Evolutionary conservation across 2,113 vertebrate genomes (phyloP).

Genomic region (Toxotes chatareus): DNA sequence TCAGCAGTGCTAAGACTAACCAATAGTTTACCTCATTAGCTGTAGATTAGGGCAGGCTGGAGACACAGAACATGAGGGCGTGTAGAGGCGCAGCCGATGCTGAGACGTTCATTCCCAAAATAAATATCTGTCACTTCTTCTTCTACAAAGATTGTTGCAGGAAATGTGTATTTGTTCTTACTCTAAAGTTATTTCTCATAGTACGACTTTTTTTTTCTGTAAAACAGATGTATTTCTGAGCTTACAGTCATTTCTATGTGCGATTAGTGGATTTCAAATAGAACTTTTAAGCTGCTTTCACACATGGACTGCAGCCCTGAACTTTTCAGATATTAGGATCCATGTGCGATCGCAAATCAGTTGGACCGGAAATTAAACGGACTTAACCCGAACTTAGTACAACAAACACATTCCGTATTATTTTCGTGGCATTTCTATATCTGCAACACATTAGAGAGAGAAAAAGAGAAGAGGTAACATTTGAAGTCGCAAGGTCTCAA

Average conservation of each 20-base stretch:
- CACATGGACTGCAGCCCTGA: too few relatives aligned
- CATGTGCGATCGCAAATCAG: too few relatives aligned
- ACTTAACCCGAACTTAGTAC: too few relatives aligned
- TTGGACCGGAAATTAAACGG: too few relatives aligned
- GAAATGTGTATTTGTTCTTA: conserved; percentile 6
- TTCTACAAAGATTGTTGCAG: neutral
- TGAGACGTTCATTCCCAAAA: conserved; percentile 15
- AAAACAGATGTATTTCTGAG: neutral
- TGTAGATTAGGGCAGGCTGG: conserved; percentile 46
- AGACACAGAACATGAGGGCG: conserved; percentile 9
- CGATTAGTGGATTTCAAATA: neutral
- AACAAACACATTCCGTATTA: neutral
- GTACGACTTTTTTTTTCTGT: neutral
- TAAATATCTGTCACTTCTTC: neutral
- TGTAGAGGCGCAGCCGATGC: neutral
- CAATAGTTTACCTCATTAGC: conserved; percentile 53
- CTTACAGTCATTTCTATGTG: neutral
- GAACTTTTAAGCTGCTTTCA: neutral
- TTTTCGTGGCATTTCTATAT: neutral
- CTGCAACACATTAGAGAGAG: neutral
- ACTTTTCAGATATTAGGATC: too few relatives aligned
- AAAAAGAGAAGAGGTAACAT: neutral
- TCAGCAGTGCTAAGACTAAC: conserved; percentile 34
- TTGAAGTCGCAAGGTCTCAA: neutral
- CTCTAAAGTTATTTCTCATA: neutral